Evolutionary conservation across 1,140 invertebrate genomes (phyloP).

Genomic region (Leptinotarsa defecta): DNA sequence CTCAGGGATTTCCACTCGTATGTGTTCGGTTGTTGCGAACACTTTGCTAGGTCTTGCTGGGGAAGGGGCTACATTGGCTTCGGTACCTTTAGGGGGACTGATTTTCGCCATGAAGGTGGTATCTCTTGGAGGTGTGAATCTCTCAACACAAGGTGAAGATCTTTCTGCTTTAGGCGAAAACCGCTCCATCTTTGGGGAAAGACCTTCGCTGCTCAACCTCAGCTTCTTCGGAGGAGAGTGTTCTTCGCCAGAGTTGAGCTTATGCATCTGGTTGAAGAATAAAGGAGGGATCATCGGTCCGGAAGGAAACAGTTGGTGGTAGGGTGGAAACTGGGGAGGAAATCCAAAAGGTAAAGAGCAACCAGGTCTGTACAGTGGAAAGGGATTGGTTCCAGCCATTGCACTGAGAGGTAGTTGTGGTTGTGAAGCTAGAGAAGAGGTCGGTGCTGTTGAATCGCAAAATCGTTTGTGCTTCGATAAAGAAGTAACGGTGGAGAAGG

Average conservation of each 20-base stretch:
- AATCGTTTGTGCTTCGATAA: constrained; percentile 83
- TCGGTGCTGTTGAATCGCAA: constrained; percentile 69
- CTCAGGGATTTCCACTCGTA: constrained; percentile 34
- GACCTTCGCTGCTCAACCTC: constrained; percentile 40
- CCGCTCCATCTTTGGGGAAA: not conserved
- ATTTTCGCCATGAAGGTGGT: constrained; percentile 60
- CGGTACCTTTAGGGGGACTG: constrained; percentile 68
- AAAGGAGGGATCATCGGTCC: constrained; percentile 58
- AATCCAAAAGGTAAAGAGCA: constrained; percentile 57
- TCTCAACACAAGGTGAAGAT: constrained; percentile 42
- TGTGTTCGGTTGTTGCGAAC: constrained; percentile 55
- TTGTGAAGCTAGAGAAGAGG: constrained; percentile 60
- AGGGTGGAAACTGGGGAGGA: constrained; percentile 59
- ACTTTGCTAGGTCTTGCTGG: constrained; percentile 62
- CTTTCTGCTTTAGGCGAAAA: not conserved
- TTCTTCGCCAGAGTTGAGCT: constrained; percentile 52
- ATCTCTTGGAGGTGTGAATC: constrained; percentile 58
- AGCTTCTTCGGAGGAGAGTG: constrained; percentile 45
- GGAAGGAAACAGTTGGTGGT: constrained; percentile 61
- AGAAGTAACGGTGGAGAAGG: constrained; percentile 86
- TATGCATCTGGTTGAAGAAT: constrained; percentile 58
- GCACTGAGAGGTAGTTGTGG: constrained; percentile 57
- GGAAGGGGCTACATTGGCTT: constrained; percentile 68
- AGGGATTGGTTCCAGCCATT: constrained; percentile 65
- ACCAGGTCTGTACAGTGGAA: constrained; percentile 67